Percentiles rank a stretch among this genome's conserved stretches.
phyloP scores from a whole-genome alignment of 2,888 invertebrate genomes.

The Synanthedon andrenaeformis region DNA sequence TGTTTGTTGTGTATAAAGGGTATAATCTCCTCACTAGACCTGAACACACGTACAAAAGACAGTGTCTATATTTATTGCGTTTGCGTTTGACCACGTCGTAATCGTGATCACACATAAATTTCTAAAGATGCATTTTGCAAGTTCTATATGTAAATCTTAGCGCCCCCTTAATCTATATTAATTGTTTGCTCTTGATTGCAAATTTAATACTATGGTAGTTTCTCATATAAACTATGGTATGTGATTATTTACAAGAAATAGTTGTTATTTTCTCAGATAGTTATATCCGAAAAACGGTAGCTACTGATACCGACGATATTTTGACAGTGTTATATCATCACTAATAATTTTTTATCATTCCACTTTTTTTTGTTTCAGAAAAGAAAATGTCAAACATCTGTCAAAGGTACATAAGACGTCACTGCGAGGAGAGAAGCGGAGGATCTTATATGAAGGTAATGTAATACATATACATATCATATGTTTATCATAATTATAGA shows the following conservation, averaged over 20 bases:
- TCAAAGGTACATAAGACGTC: slow-evolving; percentile 50
- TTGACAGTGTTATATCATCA: too few species aligned
- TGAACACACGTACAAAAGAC: neutral
- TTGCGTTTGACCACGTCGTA: neutral
- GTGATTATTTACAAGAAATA: neutral
- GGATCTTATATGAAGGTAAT: slow-evolving; percentile 63
- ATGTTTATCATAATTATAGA: neutral
- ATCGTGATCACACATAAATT: neutral
- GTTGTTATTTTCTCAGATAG: neutral
- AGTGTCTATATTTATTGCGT: neutral
- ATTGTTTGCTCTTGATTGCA: too few species aligned
- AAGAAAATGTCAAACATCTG: slow-evolving; percentile 60
- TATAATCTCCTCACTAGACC: neutral
- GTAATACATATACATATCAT: neutral
- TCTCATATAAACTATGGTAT: too few species aligned
- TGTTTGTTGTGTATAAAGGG: neutral
- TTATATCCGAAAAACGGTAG: neutral
- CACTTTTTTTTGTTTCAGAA: slow-evolving; percentile 37
- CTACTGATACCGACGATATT: too few species aligned
- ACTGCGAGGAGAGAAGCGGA: slow-evolving; percentile 43
- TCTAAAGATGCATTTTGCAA: neutral
- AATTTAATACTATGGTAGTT: too few species aligned
- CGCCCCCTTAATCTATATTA: too few species aligned
- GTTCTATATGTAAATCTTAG: too few species aligned
- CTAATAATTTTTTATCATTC: too few species aligned